phyloP scores from a whole-genome alignment of 2,888 invertebrate genomes.

The Andrena marginata region DNA sequence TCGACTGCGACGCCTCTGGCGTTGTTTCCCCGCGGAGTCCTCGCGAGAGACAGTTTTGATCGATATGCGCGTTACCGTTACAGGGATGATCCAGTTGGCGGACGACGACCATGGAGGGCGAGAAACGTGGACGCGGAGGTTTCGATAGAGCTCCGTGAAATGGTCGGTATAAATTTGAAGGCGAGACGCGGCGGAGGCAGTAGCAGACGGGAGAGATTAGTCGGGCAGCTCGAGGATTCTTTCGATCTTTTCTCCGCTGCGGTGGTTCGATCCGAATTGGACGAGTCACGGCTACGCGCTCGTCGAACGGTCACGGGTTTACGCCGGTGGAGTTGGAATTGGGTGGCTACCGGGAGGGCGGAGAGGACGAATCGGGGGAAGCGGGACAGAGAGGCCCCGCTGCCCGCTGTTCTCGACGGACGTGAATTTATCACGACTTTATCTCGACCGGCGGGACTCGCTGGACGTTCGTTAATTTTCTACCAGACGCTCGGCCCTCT shows the following conservation, averaged over 20 bases:
- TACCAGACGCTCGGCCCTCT: constrained; percentile 61
- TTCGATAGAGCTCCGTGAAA: no score
- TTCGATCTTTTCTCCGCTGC: neutral
- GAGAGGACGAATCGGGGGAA: constrained; percentile 73
- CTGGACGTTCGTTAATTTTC: constrained; percentile 77
- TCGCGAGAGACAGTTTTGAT: no score
- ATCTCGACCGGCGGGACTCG: constrained; percentile 75
- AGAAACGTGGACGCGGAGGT: no score
- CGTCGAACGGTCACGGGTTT: constrained; percentile 10
- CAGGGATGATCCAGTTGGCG: neutral
- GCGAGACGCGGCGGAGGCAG: no score
- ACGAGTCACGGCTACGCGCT: constrained; percentile 23
- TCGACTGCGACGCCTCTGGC: no score
- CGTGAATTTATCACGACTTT: constrained; percentile 81
- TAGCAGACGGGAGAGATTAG: neutral
- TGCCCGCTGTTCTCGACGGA: constrained; percentile 69
- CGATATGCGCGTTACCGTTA: neutral
- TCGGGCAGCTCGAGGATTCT: neutral
- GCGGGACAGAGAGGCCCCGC: constrained; percentile 54
- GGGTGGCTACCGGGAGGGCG: constrained; percentile 61
- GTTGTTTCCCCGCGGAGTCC: no score
- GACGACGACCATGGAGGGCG: no score
- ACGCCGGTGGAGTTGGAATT: constrained; percentile 66
- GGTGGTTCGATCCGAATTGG: neutral
- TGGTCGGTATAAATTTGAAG: no score